phyloP scores from a whole-genome alignment of 2,888 invertebrate genomes.

The Hofmannophila pseudospretella region DNA sequence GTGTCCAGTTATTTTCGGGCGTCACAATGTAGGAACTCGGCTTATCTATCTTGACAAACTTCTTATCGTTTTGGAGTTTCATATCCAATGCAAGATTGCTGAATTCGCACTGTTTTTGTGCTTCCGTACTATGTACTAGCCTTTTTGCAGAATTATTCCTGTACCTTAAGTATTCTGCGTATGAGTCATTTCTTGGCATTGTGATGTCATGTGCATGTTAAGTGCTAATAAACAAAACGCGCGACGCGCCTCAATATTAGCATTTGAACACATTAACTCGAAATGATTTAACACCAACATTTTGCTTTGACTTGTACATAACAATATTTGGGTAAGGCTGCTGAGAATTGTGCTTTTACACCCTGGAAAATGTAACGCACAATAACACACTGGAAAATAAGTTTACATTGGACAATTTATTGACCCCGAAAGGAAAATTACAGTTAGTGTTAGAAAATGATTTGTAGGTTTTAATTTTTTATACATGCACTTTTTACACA shows the following conservation, averaged over 20 bases:
- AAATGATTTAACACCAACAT: conserved; percentile 3
- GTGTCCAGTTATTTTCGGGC: neutral
- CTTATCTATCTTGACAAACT: conserved; percentile 30
- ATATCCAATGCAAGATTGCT: neutral
- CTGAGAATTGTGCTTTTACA: no score
- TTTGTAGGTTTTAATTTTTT: no score
- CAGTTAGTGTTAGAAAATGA: no score
- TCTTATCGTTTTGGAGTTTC: conserved; percentile 25
- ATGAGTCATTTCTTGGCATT: conserved; percentile 59
- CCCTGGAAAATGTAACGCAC: no score
- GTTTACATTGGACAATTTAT: no score
- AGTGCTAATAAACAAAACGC: conserved; percentile 49
- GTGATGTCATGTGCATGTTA: conserved; percentile 63
- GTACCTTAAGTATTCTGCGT: conserved; percentile 17
- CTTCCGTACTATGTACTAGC: no score
- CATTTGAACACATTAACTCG: conserved; percentile 15
- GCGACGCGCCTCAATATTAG: conserved; percentile 25
- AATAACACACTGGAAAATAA: no score
- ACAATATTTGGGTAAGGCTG: no score
- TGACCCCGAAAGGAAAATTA: no score
- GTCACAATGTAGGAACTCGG: conserved; percentile 10
- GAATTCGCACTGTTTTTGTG: conserved; percentile 2
- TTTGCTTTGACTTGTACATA: neutral
- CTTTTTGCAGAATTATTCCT: conserved; percentile 19
- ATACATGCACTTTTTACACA: no score